phyloP scores from a whole-genome alignment of 30 jellyfish, hydroid and myxozoan species.

The Cassiopea xamachana region DNA sequence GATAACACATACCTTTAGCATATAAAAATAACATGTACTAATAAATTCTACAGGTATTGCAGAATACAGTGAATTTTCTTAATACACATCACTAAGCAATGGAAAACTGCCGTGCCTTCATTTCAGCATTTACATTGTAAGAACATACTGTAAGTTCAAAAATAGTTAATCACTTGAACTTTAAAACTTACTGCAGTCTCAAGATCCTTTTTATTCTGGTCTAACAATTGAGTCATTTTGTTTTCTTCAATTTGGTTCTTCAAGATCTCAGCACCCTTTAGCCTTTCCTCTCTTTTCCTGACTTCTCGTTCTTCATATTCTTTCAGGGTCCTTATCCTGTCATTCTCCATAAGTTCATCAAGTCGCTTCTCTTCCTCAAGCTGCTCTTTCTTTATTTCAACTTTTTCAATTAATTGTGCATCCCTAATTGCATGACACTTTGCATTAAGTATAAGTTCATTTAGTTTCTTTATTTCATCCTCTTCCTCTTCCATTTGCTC shows the following conservation, averaged over 20 bases:
- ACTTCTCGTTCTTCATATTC: conserved; percentile 91
- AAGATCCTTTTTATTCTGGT: conserved; percentile 93
- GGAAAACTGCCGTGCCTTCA: too few species aligned
- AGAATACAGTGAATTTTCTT: too few species aligned
- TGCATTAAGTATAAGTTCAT: conserved; percentile 93
- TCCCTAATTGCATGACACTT: conserved; percentile 99
- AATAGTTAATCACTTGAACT: not conserved
- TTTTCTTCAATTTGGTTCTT: conserved; percentile 88
- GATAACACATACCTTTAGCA: too few species aligned
- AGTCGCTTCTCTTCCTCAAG: conserved; percentile 96
- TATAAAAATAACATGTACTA: too few species aligned
- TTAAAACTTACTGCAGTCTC: conserved; percentile 85
- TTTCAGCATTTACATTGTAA: not conserved
- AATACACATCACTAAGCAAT: too few species aligned
- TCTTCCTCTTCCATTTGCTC: conserved; percentile 99
- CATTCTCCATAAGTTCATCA: conserved; percentile 98
- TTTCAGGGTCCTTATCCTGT: conserved; percentile 85
- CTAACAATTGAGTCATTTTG: conserved; percentile 80
- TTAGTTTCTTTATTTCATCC: conserved; percentile 96
- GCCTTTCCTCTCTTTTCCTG: conserved; percentile 80
- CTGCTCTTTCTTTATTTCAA: conserved; percentile 91
- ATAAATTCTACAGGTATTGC: too few species aligned
- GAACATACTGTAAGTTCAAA: not conserved
- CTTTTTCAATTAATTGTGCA: conserved; percentile 95
- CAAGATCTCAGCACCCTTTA: conserved; percentile 90